Base-by-base conservation (phyloP, 1,140 invertebrate species). In the Drosophila insularis region DNA sequence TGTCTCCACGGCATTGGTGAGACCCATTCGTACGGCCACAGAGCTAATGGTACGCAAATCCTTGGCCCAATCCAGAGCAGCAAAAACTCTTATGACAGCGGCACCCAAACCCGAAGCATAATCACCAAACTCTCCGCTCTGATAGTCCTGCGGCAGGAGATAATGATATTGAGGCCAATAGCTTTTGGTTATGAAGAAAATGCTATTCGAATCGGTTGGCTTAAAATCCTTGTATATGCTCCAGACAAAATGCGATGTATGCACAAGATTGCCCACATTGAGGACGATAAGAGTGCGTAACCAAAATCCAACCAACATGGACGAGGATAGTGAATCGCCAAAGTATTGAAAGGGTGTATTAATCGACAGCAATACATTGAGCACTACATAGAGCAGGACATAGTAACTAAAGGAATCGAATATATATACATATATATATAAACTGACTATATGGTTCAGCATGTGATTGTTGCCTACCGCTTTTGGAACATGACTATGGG, bases 401-500 rank as follows among this genome's bases (percentile, higher is more conserved):
- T 96, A 96, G 65, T 94, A 95, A 71, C 96, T 97, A 69, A 0
- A 58, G 43, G 14, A 40, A 10, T 7, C 0, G 8, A 63, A 10
- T n/a, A 13, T 6, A 60, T 2, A 23, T 21, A 1, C 27, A 10
- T n/a, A 1, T 5, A 0, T 5, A n/a, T n/a, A n/a, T n/a, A n/a
- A n/a, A n/a, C n/a, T n/a, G n/a, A n/a, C n/a, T n/a, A n/a, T n/a
- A n/a, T n/a, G 23, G 3, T 4, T 23, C 4, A 23, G 23, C 4
- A 4, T 27, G 27, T 27, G 27, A 5, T 4, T 4, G 4, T 0
- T 1, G 60, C 75, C 75, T 93, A 96, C 95, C 92, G 96, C 90
- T 95, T 94, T 91, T 99, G 98, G 59, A 97, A 96, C 94, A 95
- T 96, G 2, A 99, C 95, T 32, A 98, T 94, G n/a, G 94, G 93